phyloP scores from a whole-genome alignment of 2,797 vertebrate species.

The Sylvia borin region DNA sequence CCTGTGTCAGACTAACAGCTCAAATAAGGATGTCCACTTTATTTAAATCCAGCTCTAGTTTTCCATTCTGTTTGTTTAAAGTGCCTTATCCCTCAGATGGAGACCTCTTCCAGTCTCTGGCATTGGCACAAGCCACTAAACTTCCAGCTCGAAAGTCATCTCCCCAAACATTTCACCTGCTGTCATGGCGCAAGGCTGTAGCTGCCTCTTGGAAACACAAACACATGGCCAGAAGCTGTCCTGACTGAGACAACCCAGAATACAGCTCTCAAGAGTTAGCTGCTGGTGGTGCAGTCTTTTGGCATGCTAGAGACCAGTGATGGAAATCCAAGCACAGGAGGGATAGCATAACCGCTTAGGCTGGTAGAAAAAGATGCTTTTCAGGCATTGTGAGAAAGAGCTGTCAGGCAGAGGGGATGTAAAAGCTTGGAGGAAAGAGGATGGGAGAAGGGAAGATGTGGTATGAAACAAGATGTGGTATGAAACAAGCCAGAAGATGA shows the following conservation, averaged over 20 bases:
- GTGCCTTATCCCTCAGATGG: neutral
- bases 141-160: slow-evolving; percentile 51
- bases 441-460: neutral
- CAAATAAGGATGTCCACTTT: slow-evolving; percentile 1
- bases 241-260: neutral
- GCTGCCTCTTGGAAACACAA: slow-evolving; percentile 3
- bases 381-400: neutral
- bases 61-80: slow-evolving; percentile 18
- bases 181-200: neutral
- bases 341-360: neutral
- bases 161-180: slow-evolving; percentile 16
- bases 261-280: neutral
- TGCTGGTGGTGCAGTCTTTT: neutral
- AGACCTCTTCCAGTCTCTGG: slow-evolving; percentile 29
- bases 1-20: neutral
- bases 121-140: slow-evolving; percentile 8
- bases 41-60: neutral
- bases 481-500: neutral
- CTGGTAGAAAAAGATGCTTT: neutral
- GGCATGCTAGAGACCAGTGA: neutral
- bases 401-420: neutral
- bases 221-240: neutral
- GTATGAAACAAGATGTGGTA: neutral
- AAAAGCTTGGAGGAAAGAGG: neutral
- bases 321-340: neutral